A percentile compares a stretch with the other conserved stretches of the same genome.
These are phyloP conservation scores for Trachelus stipa DNA, from an alignment of 2,888 invertebrate genomes.

Conservation along the genomic window DNA sequence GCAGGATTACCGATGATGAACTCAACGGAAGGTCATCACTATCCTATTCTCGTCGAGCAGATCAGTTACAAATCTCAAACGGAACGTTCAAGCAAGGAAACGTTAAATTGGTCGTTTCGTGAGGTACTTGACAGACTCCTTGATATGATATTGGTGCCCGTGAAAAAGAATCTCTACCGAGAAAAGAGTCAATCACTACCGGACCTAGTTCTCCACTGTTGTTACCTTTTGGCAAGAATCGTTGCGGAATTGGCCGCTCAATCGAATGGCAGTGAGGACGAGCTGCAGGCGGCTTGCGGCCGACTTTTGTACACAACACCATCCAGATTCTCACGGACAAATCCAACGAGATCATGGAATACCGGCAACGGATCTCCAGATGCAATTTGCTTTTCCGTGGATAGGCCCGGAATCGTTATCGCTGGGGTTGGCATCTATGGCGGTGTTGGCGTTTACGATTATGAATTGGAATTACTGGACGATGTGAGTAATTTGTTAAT, in stretches of 20 bases:
- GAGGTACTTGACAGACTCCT: constrained; percentile 87
- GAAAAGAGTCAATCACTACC: constrained; percentile 71
- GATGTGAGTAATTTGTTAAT: constrained; percentile 70
- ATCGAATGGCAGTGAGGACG: constrained; percentile 82
- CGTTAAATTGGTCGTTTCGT: constrained; percentile 75
- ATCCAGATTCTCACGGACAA: constrained; percentile 90
- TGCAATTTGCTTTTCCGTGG: constrained; percentile 94
- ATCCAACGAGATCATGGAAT: constrained; percentile 94
- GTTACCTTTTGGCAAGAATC: constrained; percentile 83
- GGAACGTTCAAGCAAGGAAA: constrained; percentile 58
- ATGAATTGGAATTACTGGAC: constrained; percentile 89
- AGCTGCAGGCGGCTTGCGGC: constrained; percentile 79
- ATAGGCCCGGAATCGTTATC: constrained; percentile 87
- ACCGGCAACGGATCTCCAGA: constrained; percentile 97
- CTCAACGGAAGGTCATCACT: constrained; percentile 77
- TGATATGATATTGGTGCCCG: constrained; percentile 84
- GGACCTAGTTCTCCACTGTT: constrained; percentile 75
- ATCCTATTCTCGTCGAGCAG: constrained; percentile 82
- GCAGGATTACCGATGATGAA: constrained; percentile 77
- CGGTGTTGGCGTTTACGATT: constrained; percentile 89
- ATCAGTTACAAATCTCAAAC: constrained; percentile 78
- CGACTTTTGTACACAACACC: constrained; percentile 87
- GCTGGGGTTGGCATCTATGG: constrained; percentile 92
- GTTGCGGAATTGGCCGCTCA: constrained; percentile 89
- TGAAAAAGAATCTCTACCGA: constrained; percentile 71